Percentiles rank a stretch among this genome's conserved stretches.
Evolutionary conservation across 2,888 invertebrate species (phyloP).

Genomic region (Lasioglossum figueresi): DNA sequence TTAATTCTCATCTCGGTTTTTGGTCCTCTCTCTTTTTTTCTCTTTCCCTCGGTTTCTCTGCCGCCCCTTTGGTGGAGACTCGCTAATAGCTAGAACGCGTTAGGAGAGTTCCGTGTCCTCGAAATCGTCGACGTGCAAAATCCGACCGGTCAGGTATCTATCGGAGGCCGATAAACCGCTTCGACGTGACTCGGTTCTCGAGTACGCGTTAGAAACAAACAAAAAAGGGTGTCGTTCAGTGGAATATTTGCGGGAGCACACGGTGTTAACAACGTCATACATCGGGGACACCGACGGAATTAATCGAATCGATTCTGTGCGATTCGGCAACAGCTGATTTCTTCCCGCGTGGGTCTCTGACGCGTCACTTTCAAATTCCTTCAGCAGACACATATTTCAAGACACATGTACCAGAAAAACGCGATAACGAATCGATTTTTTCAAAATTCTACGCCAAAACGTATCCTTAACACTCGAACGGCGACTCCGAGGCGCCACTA

Average conservation of each 20-base stretch:
- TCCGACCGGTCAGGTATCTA: slow-evolving; percentile 50
- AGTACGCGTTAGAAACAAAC: slow-evolving; percentile 27
- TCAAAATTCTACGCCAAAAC: too few relatives aligned
- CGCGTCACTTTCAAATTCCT: neutral
- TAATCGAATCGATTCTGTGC: slow-evolving; percentile 22
- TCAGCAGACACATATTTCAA: too few relatives aligned
- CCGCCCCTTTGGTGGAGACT: slow-evolving; percentile 30
- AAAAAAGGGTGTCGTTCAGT: slow-evolving; percentile 20
- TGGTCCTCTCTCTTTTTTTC: neutral
- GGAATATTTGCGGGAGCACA: slow-evolving; percentile 18
- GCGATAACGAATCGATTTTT: too few relatives aligned
- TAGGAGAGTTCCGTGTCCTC: slow-evolving; percentile 60
- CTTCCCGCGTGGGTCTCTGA: neutral
- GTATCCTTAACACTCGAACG: too few relatives aligned
- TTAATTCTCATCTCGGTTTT: neutral
- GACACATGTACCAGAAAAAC: too few relatives aligned
- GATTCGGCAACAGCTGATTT: neutral
- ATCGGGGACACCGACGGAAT: slow-evolving; percentile 7
- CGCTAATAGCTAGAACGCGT: slow-evolving; percentile 62
- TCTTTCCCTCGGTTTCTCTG: neutral
- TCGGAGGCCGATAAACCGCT: slow-evolving; percentile 51
- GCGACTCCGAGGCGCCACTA: too few relatives aligned
- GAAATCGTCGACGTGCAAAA: slow-evolving; percentile 54
- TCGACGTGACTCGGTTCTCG: slow-evolving; percentile 54
- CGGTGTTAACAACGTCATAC: slow-evolving; percentile 5